Conservation (phyloP, 2,797 vertebrate genomes). For the Toxotes lorentzi region DNA sequence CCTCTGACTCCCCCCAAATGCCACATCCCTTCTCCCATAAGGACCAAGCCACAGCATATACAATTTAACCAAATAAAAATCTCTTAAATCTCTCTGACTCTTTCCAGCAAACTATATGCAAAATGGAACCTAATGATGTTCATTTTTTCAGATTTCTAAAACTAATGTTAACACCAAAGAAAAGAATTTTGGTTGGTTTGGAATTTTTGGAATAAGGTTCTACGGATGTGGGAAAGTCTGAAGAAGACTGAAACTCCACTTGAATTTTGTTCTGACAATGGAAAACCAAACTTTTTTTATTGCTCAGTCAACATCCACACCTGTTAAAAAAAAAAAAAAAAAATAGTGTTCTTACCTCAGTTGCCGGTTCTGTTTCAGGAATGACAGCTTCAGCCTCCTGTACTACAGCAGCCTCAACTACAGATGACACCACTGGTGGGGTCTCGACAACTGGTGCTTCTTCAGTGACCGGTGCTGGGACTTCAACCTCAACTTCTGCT, state of each 20-base stretch:
- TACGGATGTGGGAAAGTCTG: not conserved
- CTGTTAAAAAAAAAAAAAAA: no score
- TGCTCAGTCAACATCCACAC: not conserved
- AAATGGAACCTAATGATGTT: not conserved
- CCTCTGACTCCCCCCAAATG: constrained; percentile 6
- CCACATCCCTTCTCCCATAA: constrained; percentile 31
- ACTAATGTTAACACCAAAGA: not conserved
- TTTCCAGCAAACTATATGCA: not conserved
- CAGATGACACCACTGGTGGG: constrained; percentile 20
- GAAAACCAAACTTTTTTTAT: not conserved
- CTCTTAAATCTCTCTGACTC: no score
- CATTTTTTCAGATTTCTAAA: not conserved
- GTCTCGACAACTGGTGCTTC: constrained; percentile 1
- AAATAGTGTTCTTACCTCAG: constrained; percentile 57
- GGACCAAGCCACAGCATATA: constrained; percentile 19
- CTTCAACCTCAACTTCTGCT: constrained; percentile 43
- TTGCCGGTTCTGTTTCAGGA: constrained; percentile 57
- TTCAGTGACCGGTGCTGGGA: constrained; percentile 24
- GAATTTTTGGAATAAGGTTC: not conserved
- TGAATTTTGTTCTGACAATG: not conserved
- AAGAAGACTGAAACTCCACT: not conserved
- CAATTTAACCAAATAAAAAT: constrained; percentile 12
- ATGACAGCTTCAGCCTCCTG: constrained; percentile 54
- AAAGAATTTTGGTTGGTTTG: not conserved
- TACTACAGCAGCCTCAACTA: constrained; percentile 25